These are phyloP conservation scores for Poecilia picta DNA, from an alignment of 2,797 vertebrate species.

Conservation along the genomic window DNA sequence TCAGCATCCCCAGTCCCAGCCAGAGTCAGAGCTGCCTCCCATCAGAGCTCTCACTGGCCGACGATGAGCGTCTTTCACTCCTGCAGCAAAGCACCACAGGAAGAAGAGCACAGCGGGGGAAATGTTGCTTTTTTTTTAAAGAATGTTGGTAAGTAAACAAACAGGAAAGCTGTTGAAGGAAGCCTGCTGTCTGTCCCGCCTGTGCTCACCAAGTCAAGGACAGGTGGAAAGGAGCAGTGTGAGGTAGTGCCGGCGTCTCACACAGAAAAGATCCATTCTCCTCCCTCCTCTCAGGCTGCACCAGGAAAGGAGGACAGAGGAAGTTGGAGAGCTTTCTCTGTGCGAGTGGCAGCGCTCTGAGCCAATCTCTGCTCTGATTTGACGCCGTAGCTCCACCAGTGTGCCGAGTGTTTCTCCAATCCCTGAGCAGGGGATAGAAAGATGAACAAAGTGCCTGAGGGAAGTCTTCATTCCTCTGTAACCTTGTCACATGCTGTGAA, in stretches of 20 bases:
- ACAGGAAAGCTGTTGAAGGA: slow-evolving; percentile 24
- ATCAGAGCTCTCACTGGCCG: slow-evolving; percentile 72
- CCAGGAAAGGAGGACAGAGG: slow-evolving; percentile 77
- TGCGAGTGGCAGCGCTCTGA: slow-evolving; percentile 67
- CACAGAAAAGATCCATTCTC: slow-evolving; percentile 72
- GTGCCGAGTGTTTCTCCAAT: slow-evolving; percentile 47
- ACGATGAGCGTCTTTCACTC: slow-evolving; percentile 50
- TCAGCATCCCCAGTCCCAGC: slow-evolving; percentile 84
- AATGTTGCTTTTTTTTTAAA: slow-evolving; percentile 3
- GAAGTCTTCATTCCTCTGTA: background rate
- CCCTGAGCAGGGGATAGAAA: slow-evolving; percentile 41
- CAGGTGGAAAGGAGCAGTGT: slow-evolving; percentile 75
- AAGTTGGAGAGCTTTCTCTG: slow-evolving; percentile 69
- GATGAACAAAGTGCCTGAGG: slow-evolving; percentile 11
- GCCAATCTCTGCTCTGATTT: slow-evolving; percentile 73
- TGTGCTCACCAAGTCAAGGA: slow-evolving; percentile 75
- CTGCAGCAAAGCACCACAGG: slow-evolving; percentile 60
- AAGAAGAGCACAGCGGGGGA: slow-evolving; percentile 45
- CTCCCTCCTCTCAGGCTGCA: slow-evolving; percentile 76
- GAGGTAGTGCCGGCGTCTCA: slow-evolving; percentile 67
- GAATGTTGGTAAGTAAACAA: slow-evolving; percentile 37
- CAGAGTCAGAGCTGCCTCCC: slow-evolving; percentile 74
- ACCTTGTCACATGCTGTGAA: background rate
- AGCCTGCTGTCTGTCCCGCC: slow-evolving; percentile 53
- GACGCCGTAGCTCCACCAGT: slow-evolving; percentile 42